phyloP scores from a whole-genome alignment of 2,113 vertebrate genomes.

The Prionailurus viverrinus region DNA sequence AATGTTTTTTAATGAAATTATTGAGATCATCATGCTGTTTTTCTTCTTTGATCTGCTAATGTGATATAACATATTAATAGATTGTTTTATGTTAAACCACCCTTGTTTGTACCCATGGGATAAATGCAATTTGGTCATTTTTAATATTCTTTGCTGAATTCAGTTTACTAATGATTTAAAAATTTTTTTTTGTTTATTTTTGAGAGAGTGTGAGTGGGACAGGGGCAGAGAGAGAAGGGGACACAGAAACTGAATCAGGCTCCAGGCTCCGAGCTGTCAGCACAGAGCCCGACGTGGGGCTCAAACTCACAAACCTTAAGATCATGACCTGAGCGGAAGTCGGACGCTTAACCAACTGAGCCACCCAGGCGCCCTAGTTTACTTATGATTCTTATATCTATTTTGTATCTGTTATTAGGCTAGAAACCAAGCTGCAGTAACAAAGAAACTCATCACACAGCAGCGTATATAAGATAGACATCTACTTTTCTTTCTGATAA shows the following conservation, averaged over 20 bases:
- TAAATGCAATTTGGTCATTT: background rate
- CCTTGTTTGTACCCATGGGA: background rate
- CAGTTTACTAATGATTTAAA: background rate
- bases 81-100: background rate
- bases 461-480: background rate
- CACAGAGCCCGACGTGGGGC: no score
- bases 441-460: background rate
- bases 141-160: background rate
- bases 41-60: background rate
- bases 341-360: no score
- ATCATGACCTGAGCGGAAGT: no score
- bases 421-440: background rate
- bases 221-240: no score
- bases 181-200: no score
- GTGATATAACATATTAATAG: background rate
- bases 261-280: no score
- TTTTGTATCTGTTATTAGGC: background rate
- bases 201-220: no score
- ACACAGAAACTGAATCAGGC: no score
- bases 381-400: background rate
- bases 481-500: background rate
- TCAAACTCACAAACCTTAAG: no score
- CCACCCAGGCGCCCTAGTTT: background rate
- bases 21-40: background rate
- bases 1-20: background rate